phyloP scores from a whole-genome alignment of 2,113 vertebrate species.

The human region DNA sequence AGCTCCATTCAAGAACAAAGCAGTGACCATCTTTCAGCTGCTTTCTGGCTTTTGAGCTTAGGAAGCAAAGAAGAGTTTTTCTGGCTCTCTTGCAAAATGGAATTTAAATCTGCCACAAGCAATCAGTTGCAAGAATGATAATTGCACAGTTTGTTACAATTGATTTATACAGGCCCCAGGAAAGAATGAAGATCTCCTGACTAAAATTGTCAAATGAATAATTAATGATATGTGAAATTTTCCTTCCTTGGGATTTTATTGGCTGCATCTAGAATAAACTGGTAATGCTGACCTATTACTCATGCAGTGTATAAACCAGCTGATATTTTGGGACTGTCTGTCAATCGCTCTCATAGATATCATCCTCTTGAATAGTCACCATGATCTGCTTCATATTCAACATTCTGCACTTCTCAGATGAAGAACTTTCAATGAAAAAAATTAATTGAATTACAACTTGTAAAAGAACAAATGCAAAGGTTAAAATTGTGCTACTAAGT shows the following conservation, averaged over 20 bases:
- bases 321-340: not conserved
- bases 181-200: constrained; percentile 22
- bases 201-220: constrained; percentile 54
- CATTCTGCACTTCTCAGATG: constrained; percentile 1
- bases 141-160: constrained; percentile 63
- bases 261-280: not conserved
- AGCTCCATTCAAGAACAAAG: constrained; percentile 73
- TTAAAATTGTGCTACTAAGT: not conserved
- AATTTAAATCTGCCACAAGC: constrained; percentile 63
- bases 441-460: not conserved
- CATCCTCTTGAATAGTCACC: not conserved
- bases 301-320: not conserved
- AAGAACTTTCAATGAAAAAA: not conserved
- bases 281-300: constrained; percentile 12
- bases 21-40: constrained; percentile 70
- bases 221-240: constrained; percentile 24
- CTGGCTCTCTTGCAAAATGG: constrained; percentile 62
- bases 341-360: not conserved
- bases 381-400: not conserved
- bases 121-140: constrained; percentile 52
- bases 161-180: constrained; percentile 54
- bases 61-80: constrained; percentile 57
- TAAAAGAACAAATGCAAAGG: not conserved
- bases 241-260: not conserved
- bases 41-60: constrained; percentile 67